These are phyloP conservation scores for Puntigrus tetrazona DNA, from an alignment of 2,113 vertebrate genomes.

Conservation along the genomic window DNA sequence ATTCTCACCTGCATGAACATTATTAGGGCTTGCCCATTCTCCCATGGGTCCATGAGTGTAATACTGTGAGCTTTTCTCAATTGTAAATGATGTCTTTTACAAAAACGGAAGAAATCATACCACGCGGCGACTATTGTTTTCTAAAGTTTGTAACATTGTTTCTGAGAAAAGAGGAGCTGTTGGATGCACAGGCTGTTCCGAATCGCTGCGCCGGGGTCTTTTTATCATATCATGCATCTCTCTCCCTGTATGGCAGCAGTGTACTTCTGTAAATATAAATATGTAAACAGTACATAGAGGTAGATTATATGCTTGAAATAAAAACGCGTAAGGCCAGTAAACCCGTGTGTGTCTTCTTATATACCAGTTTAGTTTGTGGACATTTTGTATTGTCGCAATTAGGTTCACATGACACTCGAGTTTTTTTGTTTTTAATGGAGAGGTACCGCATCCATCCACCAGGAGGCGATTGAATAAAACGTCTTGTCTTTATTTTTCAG, in stretches of 20 bases:
- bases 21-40: constrained; percentile 33
- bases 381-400: too few relatives aligned
- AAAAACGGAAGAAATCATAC: neutral
- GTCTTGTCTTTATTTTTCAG: neutral
- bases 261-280: constrained; percentile 67
- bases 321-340: constrained; percentile 65
- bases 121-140: constrained; percentile 42
- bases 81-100: constrained; percentile 7
- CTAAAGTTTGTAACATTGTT: constrained; percentile 55
- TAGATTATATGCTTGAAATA: constrained; percentile 65
- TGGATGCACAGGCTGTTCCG: constrained; percentile 13
- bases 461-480: neutral
- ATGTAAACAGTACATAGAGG: constrained; percentile 57
- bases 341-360: constrained; percentile 34
- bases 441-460: neutral
- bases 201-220: constrained; percentile 39
- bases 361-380: neutral
- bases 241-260: constrained; percentile 52
- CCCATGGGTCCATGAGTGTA: constrained; percentile 14
- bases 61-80: constrained; percentile 38
- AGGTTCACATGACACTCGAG: too few relatives aligned
- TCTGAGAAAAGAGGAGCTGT: constrained; percentile 16
- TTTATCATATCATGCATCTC: constrained; percentile 46
- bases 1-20: constrained; percentile 50
- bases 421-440: too few relatives aligned